Percentiles rank a stretch among this genome's conserved stretches.
Conservation (phyloP, 2,797 vertebrate species). For the Scolopax bukidnonensis region DNA sequence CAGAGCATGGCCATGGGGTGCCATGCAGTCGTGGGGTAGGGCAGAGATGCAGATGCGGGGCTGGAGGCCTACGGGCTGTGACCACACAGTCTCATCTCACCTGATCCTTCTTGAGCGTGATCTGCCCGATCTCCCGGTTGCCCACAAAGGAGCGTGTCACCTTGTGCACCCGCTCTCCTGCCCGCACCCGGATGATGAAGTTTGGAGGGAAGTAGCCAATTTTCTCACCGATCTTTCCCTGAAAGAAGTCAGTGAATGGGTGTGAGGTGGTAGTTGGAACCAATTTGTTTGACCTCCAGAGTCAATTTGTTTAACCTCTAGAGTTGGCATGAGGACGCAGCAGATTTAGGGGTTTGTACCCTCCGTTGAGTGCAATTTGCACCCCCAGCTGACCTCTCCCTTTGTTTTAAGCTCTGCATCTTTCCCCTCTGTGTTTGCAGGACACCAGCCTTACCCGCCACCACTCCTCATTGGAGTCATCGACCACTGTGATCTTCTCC, state of each 20-base stretch:
- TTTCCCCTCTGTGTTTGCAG: not conserved
- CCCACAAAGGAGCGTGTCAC: constrained; percentile 92
- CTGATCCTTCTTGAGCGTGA: constrained; percentile 95
- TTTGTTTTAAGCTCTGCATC: not conserved
- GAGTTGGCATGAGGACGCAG: not conserved
- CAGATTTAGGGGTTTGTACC: not conserved
- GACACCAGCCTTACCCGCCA: constrained; percentile 85
- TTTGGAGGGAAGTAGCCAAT: constrained; percentile 87
- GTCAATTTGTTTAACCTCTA: not conserved
- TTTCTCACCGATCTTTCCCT: constrained; percentile 89
- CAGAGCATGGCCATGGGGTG: not conserved
- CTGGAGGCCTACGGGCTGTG: not conserved
- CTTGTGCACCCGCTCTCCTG: constrained; percentile 87
- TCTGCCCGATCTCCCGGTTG: constrained; percentile 93
- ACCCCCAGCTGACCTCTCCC: not conserved
- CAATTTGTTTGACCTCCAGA: not conserved
- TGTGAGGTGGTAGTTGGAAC: accelerated
- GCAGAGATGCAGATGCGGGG: not conserved
- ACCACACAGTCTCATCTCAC: constrained; percentile 29
- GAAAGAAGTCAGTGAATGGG: not conserved
- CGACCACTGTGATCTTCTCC: constrained; percentile 93
- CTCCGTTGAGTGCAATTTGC: too few relatives aligned
- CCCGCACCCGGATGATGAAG: constrained; percentile 90
- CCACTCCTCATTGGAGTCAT: constrained; percentile 98
- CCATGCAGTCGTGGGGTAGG: not conserved